Conservation (phyloP, 2,888 invertebrate genomes). For the Pristionchus entomophagus region DNA sequence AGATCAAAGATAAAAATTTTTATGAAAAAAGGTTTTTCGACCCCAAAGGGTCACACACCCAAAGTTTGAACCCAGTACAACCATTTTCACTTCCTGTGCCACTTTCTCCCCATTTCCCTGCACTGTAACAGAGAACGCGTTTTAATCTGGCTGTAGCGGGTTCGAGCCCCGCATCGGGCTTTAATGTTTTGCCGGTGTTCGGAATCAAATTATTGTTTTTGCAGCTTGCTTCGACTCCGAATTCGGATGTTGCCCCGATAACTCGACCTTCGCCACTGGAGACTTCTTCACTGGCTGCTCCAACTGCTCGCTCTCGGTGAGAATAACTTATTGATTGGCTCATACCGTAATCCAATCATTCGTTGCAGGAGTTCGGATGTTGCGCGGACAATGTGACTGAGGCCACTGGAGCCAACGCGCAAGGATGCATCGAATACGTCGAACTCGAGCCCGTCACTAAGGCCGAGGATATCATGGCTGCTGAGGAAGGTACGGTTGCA, state of each 20-base stretch:
- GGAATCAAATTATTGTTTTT: not conserved
- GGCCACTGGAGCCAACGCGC: constrained; percentile 79
- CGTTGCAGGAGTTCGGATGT: constrained; percentile 83
- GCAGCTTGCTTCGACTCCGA: constrained; percentile 78
- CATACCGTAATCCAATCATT: not conserved
- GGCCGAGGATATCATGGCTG: constrained; percentile 46
- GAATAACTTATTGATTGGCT: not conserved
- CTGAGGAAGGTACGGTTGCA: constrained; percentile 20
- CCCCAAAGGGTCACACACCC: too few relatives aligned
- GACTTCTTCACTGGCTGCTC: constrained; percentile 72
- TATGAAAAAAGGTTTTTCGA: too few relatives aligned
- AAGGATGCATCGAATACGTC: constrained; percentile 62
- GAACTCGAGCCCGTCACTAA: constrained; percentile 23
- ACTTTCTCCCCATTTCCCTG: too few relatives aligned
- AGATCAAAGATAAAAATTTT: too few relatives aligned
- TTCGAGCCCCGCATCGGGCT: constrained; percentile 72
- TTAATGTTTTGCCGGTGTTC: not conserved
- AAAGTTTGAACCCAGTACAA: too few relatives aligned
- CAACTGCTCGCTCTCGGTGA: constrained; percentile 70
- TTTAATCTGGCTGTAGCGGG: constrained; percentile 72
- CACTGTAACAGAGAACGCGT: too few relatives aligned
- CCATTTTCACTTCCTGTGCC: too few relatives aligned
- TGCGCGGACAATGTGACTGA: constrained; percentile 90
- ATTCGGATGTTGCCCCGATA: constrained; percentile 92
- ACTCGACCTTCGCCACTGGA: constrained; percentile 83